Percentiles rank a stretch among this genome's conserved stretches.
These are phyloP conservation scores for Aplysina aerophoba DNA, from an alignment of 37 sponge, comb jelly and placozoan species.

Conservation along the genomic window DNA sequence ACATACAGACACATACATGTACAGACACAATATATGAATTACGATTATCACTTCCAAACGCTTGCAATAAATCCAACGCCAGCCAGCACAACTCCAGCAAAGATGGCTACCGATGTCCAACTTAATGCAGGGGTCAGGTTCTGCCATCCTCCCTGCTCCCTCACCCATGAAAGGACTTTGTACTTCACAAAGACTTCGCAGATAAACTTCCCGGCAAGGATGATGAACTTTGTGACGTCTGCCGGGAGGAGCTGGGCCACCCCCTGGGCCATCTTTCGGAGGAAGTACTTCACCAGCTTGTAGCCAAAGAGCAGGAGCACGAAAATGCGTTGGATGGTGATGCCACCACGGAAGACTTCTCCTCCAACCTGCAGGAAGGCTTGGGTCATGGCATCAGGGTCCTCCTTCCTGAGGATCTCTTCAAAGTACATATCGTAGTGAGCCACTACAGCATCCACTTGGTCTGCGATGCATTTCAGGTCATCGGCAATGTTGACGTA, in stretches of 20 bases:
- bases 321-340: not conserved
- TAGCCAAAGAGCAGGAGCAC: slow-evolving; percentile 14
- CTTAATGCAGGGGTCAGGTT: not conserved
- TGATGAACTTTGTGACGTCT: not conserved
- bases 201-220: not conserved
- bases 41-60: not conserved
- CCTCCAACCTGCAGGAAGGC: slow-evolving; percentile 26
- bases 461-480: not conserved
- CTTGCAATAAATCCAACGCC: not conserved
- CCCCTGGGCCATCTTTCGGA: not conserved
- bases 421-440: slow-evolving; percentile 10
- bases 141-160: slow-evolving; percentile 3
- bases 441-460: not conserved
- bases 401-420: not conserved
- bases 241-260: not conserved
- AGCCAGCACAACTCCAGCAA: not conserved
- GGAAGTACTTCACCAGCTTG: slow-evolving; percentile 24
- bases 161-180: not conserved
- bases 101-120: not conserved
- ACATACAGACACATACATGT: no score
- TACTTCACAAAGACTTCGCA: not conserved
- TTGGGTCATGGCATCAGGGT: not conserved
- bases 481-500: not conserved
- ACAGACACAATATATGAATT: not conserved
- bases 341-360: not conserved